Evolutionary conservation across 2,797 vertebrate genomes (phyloP).

Genomic region (Pteropus rufus): DNA sequence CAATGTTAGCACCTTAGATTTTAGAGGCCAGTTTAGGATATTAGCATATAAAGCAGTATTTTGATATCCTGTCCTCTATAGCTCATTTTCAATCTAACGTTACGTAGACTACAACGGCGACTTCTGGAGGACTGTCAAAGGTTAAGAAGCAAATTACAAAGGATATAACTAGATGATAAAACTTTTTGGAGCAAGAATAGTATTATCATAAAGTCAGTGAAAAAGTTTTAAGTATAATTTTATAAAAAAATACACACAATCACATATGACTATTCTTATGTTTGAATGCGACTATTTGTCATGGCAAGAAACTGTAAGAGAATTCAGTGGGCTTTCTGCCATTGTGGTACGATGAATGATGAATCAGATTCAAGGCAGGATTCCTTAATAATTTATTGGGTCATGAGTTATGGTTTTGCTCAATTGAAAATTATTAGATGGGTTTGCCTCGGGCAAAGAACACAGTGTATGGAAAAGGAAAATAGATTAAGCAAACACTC

Average conservation of each 20-base stretch:
- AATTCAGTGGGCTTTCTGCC: conserved; percentile 78
- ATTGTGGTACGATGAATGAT: conserved; percentile 81
- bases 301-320: conserved; percentile 71
- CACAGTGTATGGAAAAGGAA: conserved; percentile 78
- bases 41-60: not conserved
- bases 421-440: conserved; percentile 86
- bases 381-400: conserved; percentile 87
- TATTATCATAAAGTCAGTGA: conserved; percentile 45
- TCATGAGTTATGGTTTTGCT: conserved; percentile 87
- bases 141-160: conserved; percentile 19
- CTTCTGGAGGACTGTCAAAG: not conserved
- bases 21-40: not conserved
- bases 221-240: conserved; percentile 70
- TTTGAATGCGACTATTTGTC: conserved; percentile 84
- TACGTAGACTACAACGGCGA: not conserved
- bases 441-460: conserved; percentile 81
- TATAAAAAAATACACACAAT: conserved; percentile 68
- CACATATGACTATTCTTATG: conserved; percentile 79
- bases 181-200: conserved; percentile 54
- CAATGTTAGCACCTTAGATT: not conserved
- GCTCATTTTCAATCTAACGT: not conserved
- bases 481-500: conserved; percentile 85
- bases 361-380: conserved; percentile 74
- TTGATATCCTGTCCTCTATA: not conserved
- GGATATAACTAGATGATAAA: not conserved